Evolutionary conservation across 2,797 vertebrate species (phyloP), one percentile per base, ranked within the genome.

Genomic region (Channallabes apus): DNA sequence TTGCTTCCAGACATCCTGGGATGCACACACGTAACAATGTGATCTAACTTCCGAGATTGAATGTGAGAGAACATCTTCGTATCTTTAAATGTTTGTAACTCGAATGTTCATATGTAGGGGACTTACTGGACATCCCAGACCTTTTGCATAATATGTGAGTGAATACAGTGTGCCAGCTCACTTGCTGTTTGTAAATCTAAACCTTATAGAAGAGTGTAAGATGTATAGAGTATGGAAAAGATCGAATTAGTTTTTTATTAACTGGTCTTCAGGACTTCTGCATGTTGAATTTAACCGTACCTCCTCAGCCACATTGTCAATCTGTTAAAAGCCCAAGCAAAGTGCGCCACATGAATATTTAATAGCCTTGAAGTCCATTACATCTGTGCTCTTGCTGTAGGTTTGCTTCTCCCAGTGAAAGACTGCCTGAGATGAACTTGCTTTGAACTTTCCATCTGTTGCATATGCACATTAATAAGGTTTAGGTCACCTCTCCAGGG

Each of bases 391-490:
- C 54, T 46, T 64, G n/a, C 24, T 64, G 59, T 27, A 46, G 35
- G 18, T 64, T 65, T 65, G n/a, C 38, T 80, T 27, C 24, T 59
- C 17, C 6, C 62, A 58, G 73, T 3, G 24, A 68, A n/a, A 56
- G 46, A 54, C 20, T 12, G 41, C 27, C n/a, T n/a, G 15, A 5
- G 18, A 38, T 71, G n/a, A 80, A 62, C 65, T 80, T 22, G 27
- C 3, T 41, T 54, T 80, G 79, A 80, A 80, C 79, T 80, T 67
- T 83, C 68, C 80, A 77, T 73, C 84, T 77, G 80, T 41, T 86
- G 6, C 54, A 14, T 41, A 58, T 86, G 54, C 35, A 59, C 54
- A 51, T 69, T 76, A 82, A 82, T 78, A 46, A 61, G 32, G 46
- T 65, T 81, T 73, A 22, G 29, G 64, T 69, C 38, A 65, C 14